A percentile compares a stretch with the other conserved stretches of the same genome.
Evolutionary conservation across 2,888 invertebrate genomes (phyloP).

Genomic region (Alentia gelatinosa): DNA sequence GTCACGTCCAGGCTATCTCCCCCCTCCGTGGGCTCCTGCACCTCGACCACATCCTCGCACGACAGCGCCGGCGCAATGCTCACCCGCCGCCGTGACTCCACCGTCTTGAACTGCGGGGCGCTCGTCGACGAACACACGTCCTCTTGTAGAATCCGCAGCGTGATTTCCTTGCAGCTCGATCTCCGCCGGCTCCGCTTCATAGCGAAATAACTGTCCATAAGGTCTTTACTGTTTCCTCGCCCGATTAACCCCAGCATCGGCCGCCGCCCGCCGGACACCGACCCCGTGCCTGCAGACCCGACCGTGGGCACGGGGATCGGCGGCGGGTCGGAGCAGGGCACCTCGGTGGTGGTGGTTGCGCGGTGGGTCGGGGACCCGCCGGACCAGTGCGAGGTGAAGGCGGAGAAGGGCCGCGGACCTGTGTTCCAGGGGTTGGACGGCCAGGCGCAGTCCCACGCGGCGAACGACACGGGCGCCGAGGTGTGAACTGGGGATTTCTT

Average conservation of each 20-base stretch:
- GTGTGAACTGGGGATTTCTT: constrained; percentile 32
- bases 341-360: background rate
- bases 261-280: background rate
- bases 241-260: constrained; percentile 46
- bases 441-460: constrained; percentile 33
- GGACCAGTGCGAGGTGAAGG: background rate
- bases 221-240: constrained; percentile 44
- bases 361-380: constrained; percentile 25
- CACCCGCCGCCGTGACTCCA: constrained; percentile 46
- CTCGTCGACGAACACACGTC: background rate
- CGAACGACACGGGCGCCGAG: constrained; percentile 8
- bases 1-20: background rate
- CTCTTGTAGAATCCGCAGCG: constrained; percentile 8
- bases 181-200: constrained; percentile 36
- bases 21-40: background rate
- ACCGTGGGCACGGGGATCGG: background rate
- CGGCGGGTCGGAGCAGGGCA: constrained; percentile 10
- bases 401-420: background rate
- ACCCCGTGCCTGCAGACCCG: background rate
- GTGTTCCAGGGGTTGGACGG: constrained; percentile 35
- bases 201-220: constrained; percentile 37
- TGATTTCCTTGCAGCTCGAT: constrained; percentile 47
- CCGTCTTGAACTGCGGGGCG: constrained; percentile 3
- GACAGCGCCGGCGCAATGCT: constrained; percentile 17
- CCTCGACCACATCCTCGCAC: constrained; percentile 19